Evolutionary conservation across 2,888 invertebrate genomes (phyloP).

Genomic region (Pammene aurita): DNA sequence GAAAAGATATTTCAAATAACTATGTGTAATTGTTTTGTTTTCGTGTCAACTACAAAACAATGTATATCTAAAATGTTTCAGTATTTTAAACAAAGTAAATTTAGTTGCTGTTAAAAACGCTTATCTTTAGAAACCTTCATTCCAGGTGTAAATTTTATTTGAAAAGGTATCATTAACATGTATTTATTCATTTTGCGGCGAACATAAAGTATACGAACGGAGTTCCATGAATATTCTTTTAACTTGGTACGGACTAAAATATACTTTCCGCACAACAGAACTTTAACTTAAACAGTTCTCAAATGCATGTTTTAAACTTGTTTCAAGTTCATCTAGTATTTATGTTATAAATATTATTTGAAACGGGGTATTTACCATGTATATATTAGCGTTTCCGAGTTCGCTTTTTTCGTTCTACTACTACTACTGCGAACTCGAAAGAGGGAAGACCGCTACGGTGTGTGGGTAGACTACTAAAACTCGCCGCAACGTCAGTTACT

Average conservation of each 20-base stretch:
- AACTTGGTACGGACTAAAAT: slow-evolving; percentile 25
- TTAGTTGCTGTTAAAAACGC: not conserved
- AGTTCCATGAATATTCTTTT: slow-evolving; percentile 39
- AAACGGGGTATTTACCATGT: too few species aligned
- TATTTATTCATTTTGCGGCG: slow-evolving; percentile 34
- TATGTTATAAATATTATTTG: too few species aligned
- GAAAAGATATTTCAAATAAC: too few species aligned
- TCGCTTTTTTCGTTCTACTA: too few species aligned
- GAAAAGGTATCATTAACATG: slow-evolving; percentile 29
- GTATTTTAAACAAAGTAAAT: not conserved
- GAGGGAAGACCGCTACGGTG: too few species aligned
- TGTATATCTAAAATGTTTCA: not conserved
- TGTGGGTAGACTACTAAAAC: too few species aligned
- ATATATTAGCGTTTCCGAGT: too few species aligned
- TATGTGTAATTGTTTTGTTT: too few species aligned
- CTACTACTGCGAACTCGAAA: too few species aligned
- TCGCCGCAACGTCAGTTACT: too few species aligned
- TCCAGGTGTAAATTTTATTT: slow-evolving; percentile 21
- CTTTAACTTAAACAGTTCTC: not conserved
- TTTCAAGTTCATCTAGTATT: too few species aligned
- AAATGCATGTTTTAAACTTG: not conserved
- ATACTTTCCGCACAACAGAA: slow-evolving; percentile 15
- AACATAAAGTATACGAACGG: slow-evolving; percentile 20
- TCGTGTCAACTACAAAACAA: too few species aligned
- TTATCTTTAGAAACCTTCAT: slow-evolving; percentile 17